These are phyloP conservation scores for Felis chaus DNA, from an alignment of 2,113 vertebrate genomes.

Conservation along the genomic window DNA sequence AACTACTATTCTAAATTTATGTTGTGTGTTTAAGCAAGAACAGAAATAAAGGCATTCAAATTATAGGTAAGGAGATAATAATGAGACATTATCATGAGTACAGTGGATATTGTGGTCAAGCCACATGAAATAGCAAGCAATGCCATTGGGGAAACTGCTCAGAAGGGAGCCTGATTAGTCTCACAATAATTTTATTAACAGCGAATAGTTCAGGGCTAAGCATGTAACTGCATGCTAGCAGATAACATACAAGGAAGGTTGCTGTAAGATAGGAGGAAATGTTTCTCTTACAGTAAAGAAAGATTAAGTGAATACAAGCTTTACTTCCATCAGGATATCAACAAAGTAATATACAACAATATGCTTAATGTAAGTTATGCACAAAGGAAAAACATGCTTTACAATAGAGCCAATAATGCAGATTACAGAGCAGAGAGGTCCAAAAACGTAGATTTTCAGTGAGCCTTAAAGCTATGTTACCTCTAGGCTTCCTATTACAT, in stretches of 20 bases:
- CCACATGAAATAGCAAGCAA: background rate
- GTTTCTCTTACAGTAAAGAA: background rate
- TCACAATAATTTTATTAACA: background rate
- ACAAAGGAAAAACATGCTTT: background rate
- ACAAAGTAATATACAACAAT: background rate
- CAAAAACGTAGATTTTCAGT: background rate
- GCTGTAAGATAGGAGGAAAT: background rate
- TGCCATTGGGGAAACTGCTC: background rate
- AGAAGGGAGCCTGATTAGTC: background rate
- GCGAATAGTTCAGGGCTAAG: background rate
- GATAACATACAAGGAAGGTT: background rate
- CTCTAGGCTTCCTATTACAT: background rate
- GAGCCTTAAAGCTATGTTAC: background rate
- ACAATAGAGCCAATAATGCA: background rate
- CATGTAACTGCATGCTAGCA: background rate
- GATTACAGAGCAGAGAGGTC: background rate
- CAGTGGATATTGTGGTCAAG: background rate
- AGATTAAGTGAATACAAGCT: background rate
- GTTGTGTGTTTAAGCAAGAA: background rate
- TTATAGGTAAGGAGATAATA: background rate
- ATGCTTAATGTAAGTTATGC: background rate
- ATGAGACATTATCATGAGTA: background rate
- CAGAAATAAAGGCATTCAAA: background rate
- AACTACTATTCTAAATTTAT: background rate
- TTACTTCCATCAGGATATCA: background rate